phyloP scores from a whole-genome alignment of 2,113 vertebrate species.

The Phaethornis superciliosus region DNA sequence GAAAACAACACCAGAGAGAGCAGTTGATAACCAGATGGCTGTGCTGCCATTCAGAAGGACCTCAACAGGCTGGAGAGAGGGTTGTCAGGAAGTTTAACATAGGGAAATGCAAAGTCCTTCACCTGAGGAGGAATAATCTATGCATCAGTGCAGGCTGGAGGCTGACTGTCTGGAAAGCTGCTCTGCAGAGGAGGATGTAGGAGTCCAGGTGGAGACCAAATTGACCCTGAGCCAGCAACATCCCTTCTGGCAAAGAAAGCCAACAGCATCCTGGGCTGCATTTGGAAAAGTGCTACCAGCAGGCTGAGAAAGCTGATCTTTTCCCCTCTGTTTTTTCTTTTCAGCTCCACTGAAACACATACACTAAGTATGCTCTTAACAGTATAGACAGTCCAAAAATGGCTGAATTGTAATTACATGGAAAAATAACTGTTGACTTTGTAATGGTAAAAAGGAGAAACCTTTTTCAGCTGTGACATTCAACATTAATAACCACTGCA shows the following conservation, averaged over 20 bases:
- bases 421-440: background rate
- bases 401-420: background rate
- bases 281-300: background rate
- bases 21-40: rapidly evolving
- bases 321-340: background rate
- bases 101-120: background rate
- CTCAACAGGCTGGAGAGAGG: background rate
- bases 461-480: background rate
- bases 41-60: background rate
- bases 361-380: background rate
- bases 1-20: background rate
- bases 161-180: background rate
- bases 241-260: background rate
- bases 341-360: background rate
- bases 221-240: background rate
- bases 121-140: background rate
- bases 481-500: background rate
- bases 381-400: background rate
- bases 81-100: background rate
- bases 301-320: background rate
- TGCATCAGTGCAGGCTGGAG: background rate
- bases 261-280: background rate
- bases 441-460: background rate
- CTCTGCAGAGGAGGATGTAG: background rate
- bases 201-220: background rate